These are phyloP conservation scores for Andrena hattorfiana DNA, from an alignment of 2,888 invertebrate species.

Conservation along the genomic window DNA sequence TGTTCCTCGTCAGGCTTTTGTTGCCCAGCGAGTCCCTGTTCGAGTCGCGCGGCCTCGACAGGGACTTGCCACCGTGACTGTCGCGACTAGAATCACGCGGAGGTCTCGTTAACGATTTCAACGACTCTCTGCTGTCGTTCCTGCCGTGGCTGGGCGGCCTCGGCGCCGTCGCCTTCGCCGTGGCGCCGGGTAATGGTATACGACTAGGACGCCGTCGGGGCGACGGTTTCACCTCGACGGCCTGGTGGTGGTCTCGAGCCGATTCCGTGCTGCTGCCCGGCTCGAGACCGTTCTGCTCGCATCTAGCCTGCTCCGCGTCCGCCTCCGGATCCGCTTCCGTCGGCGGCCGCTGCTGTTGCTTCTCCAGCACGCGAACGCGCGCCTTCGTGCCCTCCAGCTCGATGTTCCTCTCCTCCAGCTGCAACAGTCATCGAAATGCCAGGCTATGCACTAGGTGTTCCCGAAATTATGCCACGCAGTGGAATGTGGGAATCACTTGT, in stretches of 20 bases:
- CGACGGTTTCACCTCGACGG: constrained; percentile 81
- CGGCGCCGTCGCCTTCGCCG: constrained; percentile 87
- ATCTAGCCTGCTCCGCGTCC: constrained; percentile 81
- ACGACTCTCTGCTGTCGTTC: constrained; percentile 82
- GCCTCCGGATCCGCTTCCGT: constrained; percentile 84
- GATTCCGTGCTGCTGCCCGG: constrained; percentile 89
- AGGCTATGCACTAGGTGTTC: not conserved
- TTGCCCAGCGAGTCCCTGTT: constrained; percentile 82
- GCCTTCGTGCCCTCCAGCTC: constrained; percentile 94
- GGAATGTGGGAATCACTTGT: not conserved
- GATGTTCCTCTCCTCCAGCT: constrained; percentile 94
- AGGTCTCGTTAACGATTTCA: constrained; percentile 79
- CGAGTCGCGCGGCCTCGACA: constrained; percentile 77
- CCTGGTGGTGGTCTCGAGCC: constrained; percentile 87
- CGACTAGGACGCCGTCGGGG: constrained; percentile 88
- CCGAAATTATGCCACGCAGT: not conserved
- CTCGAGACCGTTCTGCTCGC: constrained; percentile 84
- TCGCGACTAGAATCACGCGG: constrained; percentile 82
- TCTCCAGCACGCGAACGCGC: constrained; percentile 90
- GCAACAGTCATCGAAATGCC: constrained; percentile 68
- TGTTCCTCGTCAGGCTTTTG: constrained; percentile 77
- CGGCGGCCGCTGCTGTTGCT: constrained; percentile 85
- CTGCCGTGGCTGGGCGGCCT: constrained; percentile 86
- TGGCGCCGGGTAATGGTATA: constrained; percentile 88
- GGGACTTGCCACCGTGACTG: constrained; percentile 77